Percentiles rank a stretch among this genome's conserved stretches.
Evolutionary conservation across 2,888 invertebrate genomes (phyloP).

Genomic region (Orchesellides sinensis): DNA sequence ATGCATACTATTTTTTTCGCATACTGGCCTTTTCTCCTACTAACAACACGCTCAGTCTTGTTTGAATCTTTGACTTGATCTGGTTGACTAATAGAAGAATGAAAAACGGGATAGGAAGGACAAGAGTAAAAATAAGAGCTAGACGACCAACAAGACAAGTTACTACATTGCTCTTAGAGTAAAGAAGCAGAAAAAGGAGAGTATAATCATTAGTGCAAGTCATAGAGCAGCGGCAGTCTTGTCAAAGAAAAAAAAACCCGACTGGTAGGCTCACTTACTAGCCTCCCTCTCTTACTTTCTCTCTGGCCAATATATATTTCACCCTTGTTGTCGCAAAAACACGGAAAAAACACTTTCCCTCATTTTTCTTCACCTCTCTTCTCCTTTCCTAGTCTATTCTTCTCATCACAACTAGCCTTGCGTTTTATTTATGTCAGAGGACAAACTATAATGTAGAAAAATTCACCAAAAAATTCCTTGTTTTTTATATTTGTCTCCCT

Average conservation of each 20-base stretch:
- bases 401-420: constrained; percentile 13
- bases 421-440: not conserved
- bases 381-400: constrained; percentile 4
- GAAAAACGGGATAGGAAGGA: constrained; percentile 29
- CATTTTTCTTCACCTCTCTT: constrained; percentile 21
- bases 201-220: not conserved
- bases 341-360: constrained; percentile 55
- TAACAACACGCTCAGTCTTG: constrained; percentile 21
- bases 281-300: constrained; percentile 1
- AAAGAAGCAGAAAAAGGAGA: not conserved
- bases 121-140: constrained; percentile 12
- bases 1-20: constrained; percentile 25
- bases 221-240: constrained; percentile 48
- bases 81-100: constrained; percentile 45
- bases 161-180: not conserved
- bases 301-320: constrained; percentile 46
- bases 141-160: constrained; percentile 6
- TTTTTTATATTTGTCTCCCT: not conserved
- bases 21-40: constrained; percentile 14
- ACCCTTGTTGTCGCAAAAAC: constrained; percentile 63
- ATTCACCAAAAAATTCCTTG: not conserved
- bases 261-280: not conserved
- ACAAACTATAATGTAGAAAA: not conserved
- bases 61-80: constrained; percentile 51
- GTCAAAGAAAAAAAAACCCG: constrained; percentile 22